A percentile compares a stretch with the other conserved stretches of the same genome.
These are phyloP conservation scores for Phaedon cochleariae DNA, from an alignment of 2,888 invertebrate species.

Conservation along the genomic window DNA sequence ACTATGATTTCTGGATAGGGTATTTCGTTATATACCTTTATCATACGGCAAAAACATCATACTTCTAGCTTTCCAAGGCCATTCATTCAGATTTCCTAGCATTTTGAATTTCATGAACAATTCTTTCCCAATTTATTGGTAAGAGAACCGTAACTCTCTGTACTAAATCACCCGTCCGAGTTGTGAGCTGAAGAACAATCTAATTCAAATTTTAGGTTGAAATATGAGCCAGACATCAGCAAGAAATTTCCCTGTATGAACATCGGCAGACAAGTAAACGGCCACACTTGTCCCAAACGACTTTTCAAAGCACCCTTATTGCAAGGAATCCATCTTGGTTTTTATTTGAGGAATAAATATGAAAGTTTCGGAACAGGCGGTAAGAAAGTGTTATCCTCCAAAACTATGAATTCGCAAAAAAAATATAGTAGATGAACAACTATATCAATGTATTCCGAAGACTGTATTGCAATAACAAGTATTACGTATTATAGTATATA, in stretches of 20 bases:
- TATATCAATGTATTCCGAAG: too few relatives aligned
- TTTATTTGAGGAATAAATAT: constrained; percentile 20
- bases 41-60: too few relatives aligned
- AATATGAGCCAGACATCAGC: constrained; percentile 44
- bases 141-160: constrained; percentile 22
- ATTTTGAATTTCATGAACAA: constrained; percentile 11
- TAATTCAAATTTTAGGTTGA: constrained; percentile 44
- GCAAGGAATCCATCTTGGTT: constrained; percentile 32
- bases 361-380: constrained; percentile 18
- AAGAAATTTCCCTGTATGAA: constrained; percentile 41
- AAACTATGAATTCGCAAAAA: too few relatives aligned
- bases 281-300: constrained; percentile 55
- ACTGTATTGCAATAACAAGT: too few relatives aligned
- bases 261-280: constrained; percentile 48
- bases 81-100: too few relatives aligned
- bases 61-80: too few relatives aligned
- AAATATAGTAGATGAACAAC: too few relatives aligned
- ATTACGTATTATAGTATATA: too few relatives aligned
- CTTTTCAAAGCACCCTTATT: constrained; percentile 55
- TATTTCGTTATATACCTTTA: too few relatives aligned
- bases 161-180: constrained; percentile 17
- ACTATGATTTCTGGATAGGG: too few relatives aligned
- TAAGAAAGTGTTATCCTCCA: not conserved
- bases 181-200: constrained; percentile 39
- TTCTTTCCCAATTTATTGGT: constrained; percentile 23